Evolutionary conservation across 2,797 vertebrate species (phyloP), one percentile per base, ranked within the genome.

Genomic region (Xenopus petersii): DNA sequence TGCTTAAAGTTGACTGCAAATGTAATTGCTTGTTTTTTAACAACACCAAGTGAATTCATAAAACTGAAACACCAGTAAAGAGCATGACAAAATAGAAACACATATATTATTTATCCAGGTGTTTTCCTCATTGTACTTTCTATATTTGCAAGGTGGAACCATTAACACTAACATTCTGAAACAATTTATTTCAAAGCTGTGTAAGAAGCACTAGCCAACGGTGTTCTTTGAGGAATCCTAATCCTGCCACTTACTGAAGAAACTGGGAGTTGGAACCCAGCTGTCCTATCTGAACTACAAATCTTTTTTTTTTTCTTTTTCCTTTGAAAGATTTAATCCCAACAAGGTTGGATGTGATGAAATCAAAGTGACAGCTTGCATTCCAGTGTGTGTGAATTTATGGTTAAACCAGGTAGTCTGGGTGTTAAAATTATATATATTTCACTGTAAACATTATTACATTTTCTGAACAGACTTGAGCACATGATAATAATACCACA

Each of bases 281-380:
- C 90, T 91, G 86, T 86, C 89, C 86, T 94, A 94, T 94, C 90
- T 93, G 93, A 93, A 95, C 95, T 95, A 95, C 92, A 93, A 93
- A 93, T 93, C 92, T 91, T 94, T 95, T 92, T 91, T 93, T 72
- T 96, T 51, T n/a, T 36, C 36, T 51, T 51, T 51, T 51, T 51
- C 5, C 10, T 12, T 96, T 96, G 93, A 96, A 96, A 94, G 94
- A 93, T 92, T 91, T 96, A 94, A 96, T 95, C 94, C 94, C 93
- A 93, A 93, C 91, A 93, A 94, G 93, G 90, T 91, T 94, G 91
- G 90, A 91, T 91, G 88, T 96, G 95, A 97, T 95, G 93, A 92
- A 97, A 98, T 98, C 93, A 94, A 95, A 96, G 93, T 96, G 95
- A 94, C 95, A 97, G 95, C 91, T 94, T 88, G 90, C 89, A 93